phyloP scores from a whole-genome alignment of 2,888 invertebrate genomes.

The Lochmaea capreae region DNA sequence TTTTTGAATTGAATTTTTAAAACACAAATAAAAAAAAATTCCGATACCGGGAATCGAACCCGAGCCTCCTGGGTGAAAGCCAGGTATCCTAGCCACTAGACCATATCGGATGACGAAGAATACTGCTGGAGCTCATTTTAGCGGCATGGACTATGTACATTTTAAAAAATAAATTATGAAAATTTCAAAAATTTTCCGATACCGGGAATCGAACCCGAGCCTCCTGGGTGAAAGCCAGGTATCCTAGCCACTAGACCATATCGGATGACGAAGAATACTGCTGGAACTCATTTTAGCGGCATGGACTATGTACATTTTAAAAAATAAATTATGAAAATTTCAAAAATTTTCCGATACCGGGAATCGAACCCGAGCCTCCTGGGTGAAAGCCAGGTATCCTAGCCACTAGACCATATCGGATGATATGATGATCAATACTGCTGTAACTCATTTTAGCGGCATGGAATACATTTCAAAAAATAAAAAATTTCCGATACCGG shows the following conservation, averaged over 20 bases:
- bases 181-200: conserved; percentile 62
- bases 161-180: no score
- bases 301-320: no score
- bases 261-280: no score
- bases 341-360: conserved; percentile 67
- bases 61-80: conserved; percentile 74
- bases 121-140: no score
- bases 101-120: conserved; percentile 70
- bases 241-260: conserved; percentile 73
- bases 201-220: conserved; percentile 74
- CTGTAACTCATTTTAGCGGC: no score
- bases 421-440: no score
- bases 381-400: conserved; percentile 73
- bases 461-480: no score
- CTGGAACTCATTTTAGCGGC: no score
- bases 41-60: conserved; percentile 74
- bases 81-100: conserved; percentile 73
- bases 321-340: no score
- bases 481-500: conserved; percentile 67
- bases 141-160: no score
- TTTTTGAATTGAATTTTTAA: no score
- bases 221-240: conserved; percentile 74
- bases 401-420: conserved; percentile 71
- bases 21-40: conserved; percentile 50
- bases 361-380: conserved; percentile 74